A percentile compares a stretch with the other conserved stretches of the same genome.
Conservation (phyloP, 2,888 invertebrate genomes). For the Pocota personata region DNA sequence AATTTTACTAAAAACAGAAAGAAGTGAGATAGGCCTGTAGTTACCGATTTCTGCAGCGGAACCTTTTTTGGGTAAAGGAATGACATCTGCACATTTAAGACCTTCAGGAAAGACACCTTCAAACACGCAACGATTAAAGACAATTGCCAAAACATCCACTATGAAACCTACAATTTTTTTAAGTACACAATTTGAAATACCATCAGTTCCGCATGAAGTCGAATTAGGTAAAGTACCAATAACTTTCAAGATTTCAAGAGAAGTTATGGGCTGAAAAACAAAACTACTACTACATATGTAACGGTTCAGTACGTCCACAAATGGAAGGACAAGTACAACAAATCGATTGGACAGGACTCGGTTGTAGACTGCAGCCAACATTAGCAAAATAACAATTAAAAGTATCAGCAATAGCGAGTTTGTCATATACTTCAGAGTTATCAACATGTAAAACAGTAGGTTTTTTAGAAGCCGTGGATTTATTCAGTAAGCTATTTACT, state of each 20-base stretch:
- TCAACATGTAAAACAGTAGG: neutral
- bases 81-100: no score
- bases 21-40: no score
- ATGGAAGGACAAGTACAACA: neutral
- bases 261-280: neutral
- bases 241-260: neutral
- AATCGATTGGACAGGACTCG: neutral
- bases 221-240: neutral
- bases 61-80: no score
- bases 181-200: no score
- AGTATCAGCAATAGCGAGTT: conserved; percentile 7
- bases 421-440: neutral
- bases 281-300: neutral
- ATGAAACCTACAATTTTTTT: no score
- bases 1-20: no score
- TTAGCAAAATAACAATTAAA: conserved; percentile 30
- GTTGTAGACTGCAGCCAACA: neutral
- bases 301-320: neutral
- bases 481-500: conserved; percentile 9
- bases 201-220: no score
- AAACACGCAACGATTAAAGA: no score
- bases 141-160: no score
- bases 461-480: neutral
- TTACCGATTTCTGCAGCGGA: no score
- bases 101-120: no score